phyloP scores from a whole-genome alignment of 1,140 invertebrate genomes.

The Drosophila miranda region DNA sequence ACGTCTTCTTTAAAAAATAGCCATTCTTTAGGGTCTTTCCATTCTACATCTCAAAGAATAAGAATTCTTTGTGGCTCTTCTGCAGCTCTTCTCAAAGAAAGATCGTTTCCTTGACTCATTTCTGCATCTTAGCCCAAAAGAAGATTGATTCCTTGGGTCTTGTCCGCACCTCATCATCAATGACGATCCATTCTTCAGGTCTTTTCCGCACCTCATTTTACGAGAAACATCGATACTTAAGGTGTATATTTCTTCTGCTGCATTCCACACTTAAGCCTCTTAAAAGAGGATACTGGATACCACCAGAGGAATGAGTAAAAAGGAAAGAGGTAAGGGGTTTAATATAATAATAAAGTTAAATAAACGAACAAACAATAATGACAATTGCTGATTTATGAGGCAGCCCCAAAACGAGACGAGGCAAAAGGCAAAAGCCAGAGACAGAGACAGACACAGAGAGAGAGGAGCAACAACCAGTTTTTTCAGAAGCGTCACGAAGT shows the following conservation, averaged over 20 bases:
- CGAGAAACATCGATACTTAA: too few species aligned
- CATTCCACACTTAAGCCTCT: conserved; percentile 15
- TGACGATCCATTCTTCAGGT: too few species aligned
- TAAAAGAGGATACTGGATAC: not conserved
- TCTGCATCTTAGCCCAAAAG: conserved; percentile 26
- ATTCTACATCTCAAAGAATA: too few species aligned
- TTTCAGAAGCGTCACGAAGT: conserved; percentile 58
- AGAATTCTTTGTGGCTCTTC: not conserved
- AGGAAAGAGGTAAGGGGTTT: not conserved
- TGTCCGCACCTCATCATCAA: too few species aligned
- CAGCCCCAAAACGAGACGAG: conserved; percentile 27
- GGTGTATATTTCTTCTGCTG: too few species aligned
- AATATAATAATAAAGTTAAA: conserved; percentile 67
- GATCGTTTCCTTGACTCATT: conserved; percentile 30
- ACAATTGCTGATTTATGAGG: conserved; percentile 68
- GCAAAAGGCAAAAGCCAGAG: conserved; percentile 1
- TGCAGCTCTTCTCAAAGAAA: not conserved
- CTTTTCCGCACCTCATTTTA: too few species aligned
- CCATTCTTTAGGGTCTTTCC: too few species aligned
- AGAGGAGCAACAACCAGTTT: not conserved
- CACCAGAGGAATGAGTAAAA: not conserved
- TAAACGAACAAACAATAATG: conserved; percentile 70
- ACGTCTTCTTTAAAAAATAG: too few species aligned
- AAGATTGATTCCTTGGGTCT: too few species aligned
- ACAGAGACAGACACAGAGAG: too few species aligned